These are phyloP conservation scores for Hesperia comma DNA, from an alignment of 2,888 invertebrate species.

Conservation along the genomic window DNA sequence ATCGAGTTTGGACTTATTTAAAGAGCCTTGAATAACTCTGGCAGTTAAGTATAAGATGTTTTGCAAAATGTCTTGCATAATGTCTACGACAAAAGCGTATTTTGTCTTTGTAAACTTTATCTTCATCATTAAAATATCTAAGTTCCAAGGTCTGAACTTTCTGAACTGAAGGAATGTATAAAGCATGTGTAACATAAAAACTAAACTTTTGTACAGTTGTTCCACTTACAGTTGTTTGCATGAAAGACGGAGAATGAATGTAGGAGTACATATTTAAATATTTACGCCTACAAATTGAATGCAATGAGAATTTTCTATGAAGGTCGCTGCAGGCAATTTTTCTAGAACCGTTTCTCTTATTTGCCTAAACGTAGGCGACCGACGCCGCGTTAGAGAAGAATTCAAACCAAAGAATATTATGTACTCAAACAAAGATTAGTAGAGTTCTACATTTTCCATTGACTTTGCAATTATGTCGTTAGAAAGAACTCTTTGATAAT, in stretches of 20 bases:
- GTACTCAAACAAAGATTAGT: not conserved
- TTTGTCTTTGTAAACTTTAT: too few species aligned
- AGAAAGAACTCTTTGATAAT: too few species aligned
- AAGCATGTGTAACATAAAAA: not conserved
- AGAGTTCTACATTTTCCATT: not conserved
- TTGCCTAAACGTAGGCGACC: not conserved
- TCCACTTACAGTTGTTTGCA: not conserved
- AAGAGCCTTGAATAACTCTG: too few species aligned
- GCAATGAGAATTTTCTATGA: conserved; percentile 9
- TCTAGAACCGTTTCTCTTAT: not conserved
- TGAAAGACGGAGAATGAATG: conserved; percentile 2
- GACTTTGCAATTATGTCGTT: not conserved
- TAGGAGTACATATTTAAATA: conserved; percentile 1
- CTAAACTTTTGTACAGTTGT: not conserved
- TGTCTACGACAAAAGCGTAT: too few species aligned
- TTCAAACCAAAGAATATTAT: too few species aligned
- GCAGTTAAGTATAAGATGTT: too few species aligned
- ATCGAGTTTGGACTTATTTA: too few species aligned
- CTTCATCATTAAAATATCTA: too few species aligned
- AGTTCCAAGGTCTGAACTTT: not conserved
- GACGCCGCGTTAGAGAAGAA: not conserved
- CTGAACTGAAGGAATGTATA: not conserved
- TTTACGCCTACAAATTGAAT: conserved; percentile 9
- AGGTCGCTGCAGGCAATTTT: not conserved
- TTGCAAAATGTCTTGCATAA: too few species aligned